Evolutionary conservation across 2,113 vertebrate species (phyloP).

Genomic region (Mesembrinibis cayennensis): DNA sequence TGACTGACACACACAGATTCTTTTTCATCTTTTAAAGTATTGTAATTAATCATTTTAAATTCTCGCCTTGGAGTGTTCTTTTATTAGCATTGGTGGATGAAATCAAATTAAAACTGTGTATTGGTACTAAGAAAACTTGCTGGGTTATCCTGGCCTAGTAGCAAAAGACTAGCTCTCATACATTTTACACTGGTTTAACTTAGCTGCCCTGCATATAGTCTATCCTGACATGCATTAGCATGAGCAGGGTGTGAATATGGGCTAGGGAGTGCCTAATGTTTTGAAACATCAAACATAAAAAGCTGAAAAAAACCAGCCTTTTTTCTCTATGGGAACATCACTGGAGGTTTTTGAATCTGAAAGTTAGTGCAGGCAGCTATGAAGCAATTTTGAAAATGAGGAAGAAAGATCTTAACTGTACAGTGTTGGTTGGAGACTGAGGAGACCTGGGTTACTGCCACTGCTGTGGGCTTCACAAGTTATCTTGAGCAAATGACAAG

Average conservation of each 20-base stretch:
- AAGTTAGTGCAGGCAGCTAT: background rate
- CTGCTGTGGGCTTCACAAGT: background rate
- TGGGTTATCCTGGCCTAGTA: background rate
- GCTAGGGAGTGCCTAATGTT: background rate
- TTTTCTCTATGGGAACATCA: background rate
- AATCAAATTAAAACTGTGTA: conserved; percentile 43
- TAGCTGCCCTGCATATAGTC: background rate
- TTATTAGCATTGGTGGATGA: conserved; percentile 8
- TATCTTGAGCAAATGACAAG: background rate
- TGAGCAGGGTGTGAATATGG: background rate
- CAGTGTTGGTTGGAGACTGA: background rate
- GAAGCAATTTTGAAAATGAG: background rate
- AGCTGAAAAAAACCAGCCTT: background rate
- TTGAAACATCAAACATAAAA: background rate
- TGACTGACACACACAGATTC: conserved; percentile 55
- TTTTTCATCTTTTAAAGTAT: conserved; percentile 51
- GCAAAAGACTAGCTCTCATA: background rate
- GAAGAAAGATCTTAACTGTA: background rate
- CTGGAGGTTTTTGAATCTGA: background rate
- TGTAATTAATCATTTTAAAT: conserved; percentile 64
- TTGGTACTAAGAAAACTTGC: background rate
- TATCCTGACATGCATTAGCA: background rate
- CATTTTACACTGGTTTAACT: background rate
- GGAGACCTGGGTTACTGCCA: background rate
- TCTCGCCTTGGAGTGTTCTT: conserved; percentile 37